A percentile compares a stretch with the other conserved stretches of the same genome.
phyloP scores from a whole-genome alignment of 2,888 invertebrate genomes.

The Norana najaformis region DNA sequence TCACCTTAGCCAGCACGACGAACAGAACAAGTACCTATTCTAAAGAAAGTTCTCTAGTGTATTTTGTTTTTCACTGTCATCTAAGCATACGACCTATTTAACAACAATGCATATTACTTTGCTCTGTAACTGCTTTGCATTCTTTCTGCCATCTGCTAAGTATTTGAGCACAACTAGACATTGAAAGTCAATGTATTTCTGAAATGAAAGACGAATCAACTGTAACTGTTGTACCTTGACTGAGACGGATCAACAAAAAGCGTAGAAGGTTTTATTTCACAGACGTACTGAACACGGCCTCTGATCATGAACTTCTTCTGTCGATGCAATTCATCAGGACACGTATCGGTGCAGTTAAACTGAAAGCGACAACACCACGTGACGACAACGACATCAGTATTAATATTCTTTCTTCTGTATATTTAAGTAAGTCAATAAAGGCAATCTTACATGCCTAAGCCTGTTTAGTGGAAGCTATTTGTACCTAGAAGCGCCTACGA shows the following conservation, averaged over 20 bases:
- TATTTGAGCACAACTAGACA: background rate
- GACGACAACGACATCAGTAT: background rate
- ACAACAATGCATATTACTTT: background rate
- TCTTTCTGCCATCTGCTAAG: too few relatives aligned
- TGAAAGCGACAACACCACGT: background rate
- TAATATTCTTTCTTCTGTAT: too few relatives aligned
- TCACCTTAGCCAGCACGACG: too few relatives aligned
- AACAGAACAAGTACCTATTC: too few relatives aligned
- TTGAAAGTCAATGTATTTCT: background rate
- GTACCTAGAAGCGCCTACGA: too few relatives aligned
- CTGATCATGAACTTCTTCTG: background rate
- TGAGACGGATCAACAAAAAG: background rate
- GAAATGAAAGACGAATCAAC: background rate
- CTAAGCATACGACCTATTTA: background rate
- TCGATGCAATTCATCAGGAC: background rate
- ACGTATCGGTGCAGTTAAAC: background rate
- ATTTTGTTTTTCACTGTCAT: background rate
- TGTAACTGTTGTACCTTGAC: background rate
- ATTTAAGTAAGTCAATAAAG: too few relatives aligned
- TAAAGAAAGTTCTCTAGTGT: too few relatives aligned
- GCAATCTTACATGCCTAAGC: too few relatives aligned
- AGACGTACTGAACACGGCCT: background rate
- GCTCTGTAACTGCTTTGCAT: background rate
- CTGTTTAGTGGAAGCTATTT: too few relatives aligned
- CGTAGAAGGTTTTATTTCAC: background rate